These are phyloP conservation scores for Clarias laeviceps DNA, from an alignment of 2,797 vertebrate species.

Conservation along the genomic window DNA sequence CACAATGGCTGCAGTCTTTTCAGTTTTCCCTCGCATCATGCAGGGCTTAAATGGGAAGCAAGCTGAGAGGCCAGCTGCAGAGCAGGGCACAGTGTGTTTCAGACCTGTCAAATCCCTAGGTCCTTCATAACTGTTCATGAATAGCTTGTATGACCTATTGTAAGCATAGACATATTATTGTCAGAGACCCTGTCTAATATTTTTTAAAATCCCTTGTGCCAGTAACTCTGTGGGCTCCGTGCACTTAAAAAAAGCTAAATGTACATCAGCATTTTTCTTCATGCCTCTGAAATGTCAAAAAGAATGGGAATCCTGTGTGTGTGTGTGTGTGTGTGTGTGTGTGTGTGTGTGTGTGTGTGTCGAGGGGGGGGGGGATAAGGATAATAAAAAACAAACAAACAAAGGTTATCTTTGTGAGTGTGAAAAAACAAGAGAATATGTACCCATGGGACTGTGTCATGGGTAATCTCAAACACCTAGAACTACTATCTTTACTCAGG, in stretches of 20 bases:
- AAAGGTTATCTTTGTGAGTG: neutral
- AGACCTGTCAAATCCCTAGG: slow-evolving; percentile 59
- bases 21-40: slow-evolving; percentile 60
- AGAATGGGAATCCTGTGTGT: slow-evolving; percentile 15
- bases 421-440: slow-evolving; percentile 2
- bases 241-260: slow-evolving; percentile 46
- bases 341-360: neutral
- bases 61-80: slow-evolving; percentile 31
- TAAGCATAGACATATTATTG: slow-evolving; percentile 63
- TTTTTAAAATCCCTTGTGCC: slow-evolving; percentile 61
- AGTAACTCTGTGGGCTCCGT: slow-evolving; percentile 50
- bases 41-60: slow-evolving; percentile 59
- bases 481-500: slow-evolving; percentile 47
- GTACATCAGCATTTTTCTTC: slow-evolving; percentile 53
- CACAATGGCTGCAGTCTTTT: slow-evolving; percentile 74
- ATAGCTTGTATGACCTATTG: slow-evolving; percentile 72
- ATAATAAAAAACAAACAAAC: slow-evolving; percentile 19
- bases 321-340: neutral
- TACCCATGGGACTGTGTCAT: slow-evolving; percentile 15
- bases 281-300: slow-evolving; percentile 37
- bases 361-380: neutral
- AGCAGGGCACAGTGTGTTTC: slow-evolving; percentile 61
- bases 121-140: slow-evolving; percentile 66
- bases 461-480: slow-evolving; percentile 37
- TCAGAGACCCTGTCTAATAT: slow-evolving; percentile 70